These are phyloP conservation scores for Microchirus variegatus DNA, from an alignment of 2,797 vertebrate species.

Conservation along the genomic window DNA sequence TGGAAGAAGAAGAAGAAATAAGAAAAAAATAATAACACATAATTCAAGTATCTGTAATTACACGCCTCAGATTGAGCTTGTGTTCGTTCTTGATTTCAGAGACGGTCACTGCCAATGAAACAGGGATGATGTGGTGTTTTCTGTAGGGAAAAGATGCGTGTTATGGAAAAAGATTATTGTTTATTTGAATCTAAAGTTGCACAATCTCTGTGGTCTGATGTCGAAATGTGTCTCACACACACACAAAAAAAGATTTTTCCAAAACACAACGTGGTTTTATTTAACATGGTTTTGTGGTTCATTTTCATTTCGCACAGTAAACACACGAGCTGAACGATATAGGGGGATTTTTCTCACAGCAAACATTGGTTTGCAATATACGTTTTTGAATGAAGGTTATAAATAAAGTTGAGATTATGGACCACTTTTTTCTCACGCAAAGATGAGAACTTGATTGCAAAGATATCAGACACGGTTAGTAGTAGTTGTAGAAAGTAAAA, in stretches of 20 bases:
- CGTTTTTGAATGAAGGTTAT: too few species aligned
- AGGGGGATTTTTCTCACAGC: too few species aligned
- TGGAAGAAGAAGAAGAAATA: slow-evolving; percentile 35
- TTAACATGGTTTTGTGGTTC: slow-evolving; percentile 16
- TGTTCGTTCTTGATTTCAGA: slow-evolving; percentile 18
- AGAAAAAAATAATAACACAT: slow-evolving; percentile 19
- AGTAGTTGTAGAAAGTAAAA: too few species aligned
- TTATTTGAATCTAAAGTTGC: slow-evolving; percentile 19
- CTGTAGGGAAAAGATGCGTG: slow-evolving; percentile 30
- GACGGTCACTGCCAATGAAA: slow-evolving; percentile 39
- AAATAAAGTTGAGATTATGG: too few species aligned
- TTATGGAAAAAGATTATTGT: slow-evolving; percentile 30
- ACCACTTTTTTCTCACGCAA: too few species aligned
- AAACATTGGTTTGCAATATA: too few species aligned
- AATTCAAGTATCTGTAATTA: slow-evolving; percentile 68
- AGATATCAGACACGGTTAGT: too few species aligned
- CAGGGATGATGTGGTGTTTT: slow-evolving; percentile 6
- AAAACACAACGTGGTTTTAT: slow-evolving; percentile 20
- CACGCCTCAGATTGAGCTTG: slow-evolving; percentile 44
- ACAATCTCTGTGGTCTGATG: slow-evolving; percentile 10
- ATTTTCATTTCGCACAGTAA: slow-evolving; percentile 20
- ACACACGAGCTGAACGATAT: not conserved
- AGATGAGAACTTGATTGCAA: too few species aligned
- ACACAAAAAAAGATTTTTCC: slow-evolving; percentile 17
- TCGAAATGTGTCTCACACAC: slow-evolving; percentile 23